phyloP scores from a whole-genome alignment of 2,113 vertebrate genomes.

The Terrapene triunguis region DNA sequence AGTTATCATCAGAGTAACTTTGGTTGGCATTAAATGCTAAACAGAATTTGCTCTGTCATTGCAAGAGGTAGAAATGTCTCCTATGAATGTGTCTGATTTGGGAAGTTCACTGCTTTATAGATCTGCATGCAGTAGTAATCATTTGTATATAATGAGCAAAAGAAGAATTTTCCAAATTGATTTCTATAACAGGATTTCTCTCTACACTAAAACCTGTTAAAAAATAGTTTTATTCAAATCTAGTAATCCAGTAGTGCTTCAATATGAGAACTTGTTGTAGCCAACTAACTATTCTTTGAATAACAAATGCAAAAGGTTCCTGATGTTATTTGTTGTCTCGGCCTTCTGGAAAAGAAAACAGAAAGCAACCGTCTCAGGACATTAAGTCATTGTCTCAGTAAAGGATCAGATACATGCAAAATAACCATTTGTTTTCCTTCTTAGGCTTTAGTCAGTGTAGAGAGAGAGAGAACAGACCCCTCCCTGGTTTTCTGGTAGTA shows the following conservation, averaged over 20 bases:
- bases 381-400: conserved; percentile 71
- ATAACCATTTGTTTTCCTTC: conserved; percentile 64
- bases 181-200: background rate
- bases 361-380: conserved; percentile 64
- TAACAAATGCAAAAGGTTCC: background rate
- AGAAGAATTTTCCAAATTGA: accelerated
- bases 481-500: conserved; percentile 45
- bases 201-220: background rate
- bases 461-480: background rate
- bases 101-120: background rate
- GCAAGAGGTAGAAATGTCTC: background rate
- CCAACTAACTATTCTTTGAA: background rate
- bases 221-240: background rate
- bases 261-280: background rate
- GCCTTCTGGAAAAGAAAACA: conserved; percentile 50
- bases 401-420: conserved; percentile 64
- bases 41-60: background rate
- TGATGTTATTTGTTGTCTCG: conserved; percentile 21
- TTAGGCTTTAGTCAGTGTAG: conserved; percentile 42
- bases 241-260: background rate
- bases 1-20: background rate
- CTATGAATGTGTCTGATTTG: background rate
- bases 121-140: background rate
- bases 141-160: background rate
- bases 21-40: background rate